Base-by-base conservation (phyloP, 2,888 invertebrate species). In the Cheilosia grossa region DNA sequence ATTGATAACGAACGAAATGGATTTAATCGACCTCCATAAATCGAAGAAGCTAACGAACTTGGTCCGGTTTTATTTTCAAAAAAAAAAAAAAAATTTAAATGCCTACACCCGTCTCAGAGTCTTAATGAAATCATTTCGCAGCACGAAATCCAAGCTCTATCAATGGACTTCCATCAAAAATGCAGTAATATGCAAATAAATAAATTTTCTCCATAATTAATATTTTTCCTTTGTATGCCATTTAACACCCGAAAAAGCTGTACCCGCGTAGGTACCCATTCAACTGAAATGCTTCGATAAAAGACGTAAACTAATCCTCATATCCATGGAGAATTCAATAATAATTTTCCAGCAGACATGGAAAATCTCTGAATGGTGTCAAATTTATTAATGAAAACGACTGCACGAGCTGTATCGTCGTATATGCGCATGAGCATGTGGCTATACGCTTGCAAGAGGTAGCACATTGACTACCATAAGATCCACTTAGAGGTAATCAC, bases 311-410 rank as follows among this genome's bases (percentile, higher is more conserved):
- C 9, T 81, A 81, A 85, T 85, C 85, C 75, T 51, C 81, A 72
- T 85, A 81, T 75, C 72, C 81, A 61, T 54, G 70, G 72, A 81
- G 72, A 75, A 63, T 69, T 49, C 61, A 67, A 85, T 72, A 61
- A 70, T 70, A 61, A 70, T 70, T 75, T 81, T 67, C 63, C 70
- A 73, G 58, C 70, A 69, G 58, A 47, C 63, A 80, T 59, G 74
- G 69, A 74, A 58, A 75, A 72, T 70, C 70, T 81, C 64, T 85
- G 81, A 81, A 85, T 85, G 85, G 85, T 85, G 85, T 85, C 85
- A 85, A 81, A 85, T 85, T 85, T 85, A 81, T 85, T 85, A 81
- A 85, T 85, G 85, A 85, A 85, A n/a, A 17, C 37, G 47, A 15
- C 30, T 24, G 21, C 27, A 30, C 19, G 44, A 63, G 56, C 6